Base-by-base conservation (phyloP, 2,888 invertebrate species). In the Bhutanitis thaidina region DNA sequence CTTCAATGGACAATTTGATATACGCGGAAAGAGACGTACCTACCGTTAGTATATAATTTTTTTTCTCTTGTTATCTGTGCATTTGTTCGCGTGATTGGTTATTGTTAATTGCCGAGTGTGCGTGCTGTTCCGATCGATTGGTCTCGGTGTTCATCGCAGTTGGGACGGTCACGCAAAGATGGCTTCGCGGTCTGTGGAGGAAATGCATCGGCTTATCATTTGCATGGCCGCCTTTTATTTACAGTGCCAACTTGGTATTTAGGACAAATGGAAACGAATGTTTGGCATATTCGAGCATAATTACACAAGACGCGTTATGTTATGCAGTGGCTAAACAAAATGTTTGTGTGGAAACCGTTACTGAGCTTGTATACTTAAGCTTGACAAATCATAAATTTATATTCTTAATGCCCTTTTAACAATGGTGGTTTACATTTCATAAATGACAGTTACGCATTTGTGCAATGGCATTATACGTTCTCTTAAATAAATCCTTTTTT, bases 61-160 rank as follows among this genome's bases (percentile, higher is more conserved):
- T 45, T 34, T 32, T 41, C n/a, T n/a, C n/a, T n/a, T n/a, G n/a
- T n/a, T n/a, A n/a, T 34, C 27, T 32, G 35, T 25, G 12, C 43
- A 45, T 58, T 54, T 56, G 55, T 66, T 59, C 53, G 80, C 82
- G 74, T 84, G 82, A 67, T 62, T 55, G 52, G 53, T 57, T 57
- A 62, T 65, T 64, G 70, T 79, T 75, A 72, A 69, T 75, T 72
- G 53, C 55, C 49, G 55, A 54, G 52, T 48, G 51, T 65, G 62
- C 68, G 68, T 69, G 69, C 57, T 47, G 79, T 80, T 80, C 72
- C 69, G 67, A 58, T 43, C 65, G 76, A 83, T 81, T 71, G 66
- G 67, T 56, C 60, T 30, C 58, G 55, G 56, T 62, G 60, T 64
- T 68, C 65, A 61, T 48, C 56, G 60, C 58, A 63, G 59, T 59